phyloP scores from a whole-genome alignment of 2,797 vertebrate species.

The Rhinatrema bivittatum region DNA sequence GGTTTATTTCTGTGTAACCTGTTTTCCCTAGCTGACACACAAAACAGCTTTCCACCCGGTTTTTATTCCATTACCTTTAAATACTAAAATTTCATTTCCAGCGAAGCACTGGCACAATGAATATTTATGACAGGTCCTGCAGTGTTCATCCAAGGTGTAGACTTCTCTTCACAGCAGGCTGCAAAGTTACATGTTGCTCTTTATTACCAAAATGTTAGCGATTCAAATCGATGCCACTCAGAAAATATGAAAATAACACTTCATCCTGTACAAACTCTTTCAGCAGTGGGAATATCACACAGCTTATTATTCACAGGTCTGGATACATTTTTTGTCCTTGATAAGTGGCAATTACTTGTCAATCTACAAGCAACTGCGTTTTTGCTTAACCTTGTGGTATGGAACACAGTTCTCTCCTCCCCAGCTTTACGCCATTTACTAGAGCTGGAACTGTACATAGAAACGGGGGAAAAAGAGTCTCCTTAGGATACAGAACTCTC shows the following conservation, averaged over 20 bases:
- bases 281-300: slow-evolving; percentile 7
- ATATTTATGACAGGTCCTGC: slow-evolving; percentile 64
- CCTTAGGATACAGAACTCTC: too few relatives aligned
- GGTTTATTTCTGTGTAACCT: slow-evolving; percentile 12
- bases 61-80: slow-evolving; percentile 54
- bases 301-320: not conserved
- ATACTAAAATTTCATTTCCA: slow-evolving; percentile 61
- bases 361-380: slow-evolving; percentile 13
- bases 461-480: too few relatives aligned
- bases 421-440: too few relatives aligned
- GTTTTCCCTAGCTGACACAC: slow-evolving; percentile 20
- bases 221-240: slow-evolving; percentile 49
- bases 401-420: too few relatives aligned
- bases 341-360: slow-evolving; percentile 30
- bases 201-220: slow-evolving; percentile 56
- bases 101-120: slow-evolving; percentile 54
- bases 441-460: too few relatives aligned
- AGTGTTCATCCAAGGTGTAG: slow-evolving; percentile 47
- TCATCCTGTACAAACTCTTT: slow-evolving; percentile 32
- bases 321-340: slow-evolving; percentile 21
- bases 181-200: slow-evolving; percentile 53
- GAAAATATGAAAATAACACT: slow-evolving; percentile 43
- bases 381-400: too few relatives aligned
- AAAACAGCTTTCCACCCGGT: slow-evolving; percentile 39
- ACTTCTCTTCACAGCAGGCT: slow-evolving; percentile 50